Base-by-base conservation (phyloP, 2,113 vertebrate genomes). In the Hypanus sabinus region DNA sequence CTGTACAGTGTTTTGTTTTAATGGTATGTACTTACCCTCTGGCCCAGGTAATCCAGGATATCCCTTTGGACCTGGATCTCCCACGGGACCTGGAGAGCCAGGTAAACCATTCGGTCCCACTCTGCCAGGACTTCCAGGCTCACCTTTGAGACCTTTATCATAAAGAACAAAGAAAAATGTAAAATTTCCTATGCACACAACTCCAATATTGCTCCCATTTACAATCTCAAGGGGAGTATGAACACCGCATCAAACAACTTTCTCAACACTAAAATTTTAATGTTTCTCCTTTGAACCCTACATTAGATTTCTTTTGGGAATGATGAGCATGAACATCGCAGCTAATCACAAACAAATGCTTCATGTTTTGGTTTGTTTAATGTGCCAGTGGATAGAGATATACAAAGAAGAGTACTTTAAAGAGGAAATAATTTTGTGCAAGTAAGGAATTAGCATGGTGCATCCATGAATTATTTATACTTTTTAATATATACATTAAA, bases 1-100 rank as follows among this genome's bases (percentile, higher is more conserved):
- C n/a, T n/a, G n/a, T n/a, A n/a, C n/a, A n/a, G n/a, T n/a, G 36
- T 5, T 36, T 83, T 22, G n/a, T 55, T 88, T 65, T 65, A 18
- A 65, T 90, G n/a, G 36, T 94, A 60, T 75, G 30, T 22, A 79
- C 79, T 95, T 95, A 97, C 98, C 98, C 97, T 97, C 96, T 92
- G 96, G 96, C 95, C 99, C 99, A 79, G 96, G 95, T 90, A 95
- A 93, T 94, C 98, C 98, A 93, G 97, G 97, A 88, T 96, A 96
- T 88, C 98, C 98, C 0, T 96, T 94, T 33, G 95, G 94, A 94
- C 98, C 98, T 18, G 96, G 94, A n/a, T 99, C 98, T 94, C 98
- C 98, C 11, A 30, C 2, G 4, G 80, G 0, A 65, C 98, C 99
- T 18, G 96, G 95, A 0, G 94, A 38, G 94, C 98, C 99, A 33